Percentiles rank a stretch among this genome's conserved stretches.
Evolutionary conservation across 2,113 vertebrate species (phyloP).

Genomic region (Ciconia boyciana): DNA sequence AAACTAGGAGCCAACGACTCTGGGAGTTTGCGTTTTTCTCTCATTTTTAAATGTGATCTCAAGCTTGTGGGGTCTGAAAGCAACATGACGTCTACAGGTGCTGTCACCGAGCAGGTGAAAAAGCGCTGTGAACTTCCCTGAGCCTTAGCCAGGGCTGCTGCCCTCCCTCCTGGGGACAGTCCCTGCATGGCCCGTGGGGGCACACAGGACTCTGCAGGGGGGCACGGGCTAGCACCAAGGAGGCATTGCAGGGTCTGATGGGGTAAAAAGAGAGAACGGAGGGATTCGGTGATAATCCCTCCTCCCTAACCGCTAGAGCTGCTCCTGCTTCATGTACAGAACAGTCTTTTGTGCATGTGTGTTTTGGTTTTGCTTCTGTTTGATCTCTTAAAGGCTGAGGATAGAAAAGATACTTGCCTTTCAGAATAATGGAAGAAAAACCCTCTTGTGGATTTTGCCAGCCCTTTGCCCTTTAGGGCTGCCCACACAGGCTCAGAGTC

Average conservation of each 20-base stretch:
- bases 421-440: not conserved
- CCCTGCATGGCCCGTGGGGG: accelerated
- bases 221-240: accelerated
- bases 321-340: not conserved
- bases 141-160: not conserved
- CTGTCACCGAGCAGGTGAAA: not conserved
- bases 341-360: not conserved
- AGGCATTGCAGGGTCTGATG: not conserved
- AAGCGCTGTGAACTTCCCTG: accelerated
- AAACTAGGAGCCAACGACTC: not conserved
- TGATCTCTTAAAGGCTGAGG: not conserved
- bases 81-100: accelerated
- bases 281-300: not conserved
- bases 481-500: not conserved
- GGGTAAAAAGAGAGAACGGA: not conserved
- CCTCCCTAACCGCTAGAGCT: not conserved
- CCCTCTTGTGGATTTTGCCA: not conserved
- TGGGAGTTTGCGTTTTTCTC: not conserved
- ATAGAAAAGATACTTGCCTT: not conserved
- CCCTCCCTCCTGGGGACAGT: accelerated
- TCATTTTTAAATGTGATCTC: not conserved
- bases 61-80: accelerated
- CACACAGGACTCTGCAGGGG: accelerated
- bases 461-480: not conserved
- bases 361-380: not conserved